Evolutionary conservation across 2,113 vertebrate genomes (phyloP).

Genomic region (Turdus rufiventris): DNA sequence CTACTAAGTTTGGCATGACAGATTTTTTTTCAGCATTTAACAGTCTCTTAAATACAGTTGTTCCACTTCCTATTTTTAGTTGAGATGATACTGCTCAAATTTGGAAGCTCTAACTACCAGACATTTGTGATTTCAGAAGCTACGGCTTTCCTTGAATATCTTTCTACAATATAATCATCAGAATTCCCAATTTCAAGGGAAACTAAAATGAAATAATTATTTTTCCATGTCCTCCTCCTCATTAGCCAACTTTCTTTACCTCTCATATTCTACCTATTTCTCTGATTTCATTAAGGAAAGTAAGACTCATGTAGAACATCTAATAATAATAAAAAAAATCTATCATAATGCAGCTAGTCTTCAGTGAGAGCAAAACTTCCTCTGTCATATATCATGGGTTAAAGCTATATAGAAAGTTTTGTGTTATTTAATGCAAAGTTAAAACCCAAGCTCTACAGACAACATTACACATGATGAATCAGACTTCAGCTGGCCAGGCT

Average conservation of each 20-base stretch:
- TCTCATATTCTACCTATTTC: background rate
- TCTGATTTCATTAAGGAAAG: background rate
- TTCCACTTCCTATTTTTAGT: background rate
- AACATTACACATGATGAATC: background rate
- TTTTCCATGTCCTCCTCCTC: background rate
- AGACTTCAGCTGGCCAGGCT: background rate
- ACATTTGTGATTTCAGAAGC: background rate
- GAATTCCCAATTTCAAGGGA: background rate
- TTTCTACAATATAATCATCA: background rate
- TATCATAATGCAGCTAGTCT: background rate
- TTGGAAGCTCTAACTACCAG: background rate
- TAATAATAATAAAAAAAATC: background rate
- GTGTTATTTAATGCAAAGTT: background rate
- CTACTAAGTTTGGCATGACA: background rate
- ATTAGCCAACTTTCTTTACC: background rate
- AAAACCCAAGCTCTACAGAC: background rate
- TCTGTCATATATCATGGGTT: background rate
- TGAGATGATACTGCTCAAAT: background rate
- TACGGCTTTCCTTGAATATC: background rate
- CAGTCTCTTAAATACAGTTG: background rate
- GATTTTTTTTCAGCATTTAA: background rate
- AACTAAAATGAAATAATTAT: background rate
- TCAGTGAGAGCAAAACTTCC: background rate
- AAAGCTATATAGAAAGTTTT: background rate
- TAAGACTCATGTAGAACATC: background rate